Evolutionary conservation across 2,113 vertebrate genomes (phyloP), one percentile per base, ranked within the genome.

Genomic region (Pseudorasbora parva): DNA sequence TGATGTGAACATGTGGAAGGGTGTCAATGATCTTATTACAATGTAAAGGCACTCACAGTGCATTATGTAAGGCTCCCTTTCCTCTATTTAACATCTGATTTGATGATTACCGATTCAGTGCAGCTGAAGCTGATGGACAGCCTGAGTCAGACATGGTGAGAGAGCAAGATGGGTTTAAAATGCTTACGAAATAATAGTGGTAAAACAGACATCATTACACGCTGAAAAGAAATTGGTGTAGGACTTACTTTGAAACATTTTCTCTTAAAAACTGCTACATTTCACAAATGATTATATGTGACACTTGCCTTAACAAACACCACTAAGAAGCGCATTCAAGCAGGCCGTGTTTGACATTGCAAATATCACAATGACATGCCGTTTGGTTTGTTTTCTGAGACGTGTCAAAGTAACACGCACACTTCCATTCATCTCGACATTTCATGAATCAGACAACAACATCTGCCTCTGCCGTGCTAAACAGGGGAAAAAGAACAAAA

Each of bases 361-460:
- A 1, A 33, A 68, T 21, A 54, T 81, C 27, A 56, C 64, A 8
- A 43, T 51, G 43, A 68, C 60, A 57, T 10, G 30, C 8, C 21
- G 64, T 49, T 82, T 45, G 8, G 25, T 82, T 71, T 81, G 49
- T 19, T 85, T 85, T 82, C 85, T 81, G 78, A 85, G 86, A 79
- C 0, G 4, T 49, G 57, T 79, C 43, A 27, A 64, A 47, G 25
- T 25, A 45, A n/a, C 57, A 43, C 5, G 19, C 23, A 49, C 43
- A 19, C n/a, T 64, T 66, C 37, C 57, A 62, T 47, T 62, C 56
- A 62, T 60, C 72, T 19, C 45, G 45, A n/a, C 12, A 10, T 10
- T 60, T 27, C 25, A 66, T 27, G 21, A 69, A 23, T 54, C 62
- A 56, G 19, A 56, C 43, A 41, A 66, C 21, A 19, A 30, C 45